These are phyloP conservation scores for Cynocephalus volans DNA, from an alignment of 2,113 vertebrate genomes.

Conservation along the genomic window DNA sequence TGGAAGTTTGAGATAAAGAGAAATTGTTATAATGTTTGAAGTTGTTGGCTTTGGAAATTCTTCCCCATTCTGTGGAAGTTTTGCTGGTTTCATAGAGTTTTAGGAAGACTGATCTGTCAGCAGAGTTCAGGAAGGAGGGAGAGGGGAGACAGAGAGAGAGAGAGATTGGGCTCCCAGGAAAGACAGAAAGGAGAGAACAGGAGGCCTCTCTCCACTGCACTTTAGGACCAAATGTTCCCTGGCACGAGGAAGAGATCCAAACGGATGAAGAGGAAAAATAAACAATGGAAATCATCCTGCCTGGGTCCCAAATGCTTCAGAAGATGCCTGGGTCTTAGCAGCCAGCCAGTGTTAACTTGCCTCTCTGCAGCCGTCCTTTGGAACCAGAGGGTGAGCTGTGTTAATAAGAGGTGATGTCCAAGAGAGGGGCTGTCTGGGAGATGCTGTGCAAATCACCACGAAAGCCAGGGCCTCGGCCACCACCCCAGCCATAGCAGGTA, in stretches of 20 bases:
- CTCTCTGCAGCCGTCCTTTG: background rate
- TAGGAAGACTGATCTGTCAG: background rate
- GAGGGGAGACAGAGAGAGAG: background rate
- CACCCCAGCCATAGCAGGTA: slow-evolving; percentile 54
- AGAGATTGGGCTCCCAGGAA: background rate
- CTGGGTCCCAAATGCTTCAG: slow-evolving; percentile 75
- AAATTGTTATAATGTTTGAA: background rate
- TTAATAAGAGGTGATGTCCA: slow-evolving; percentile 65
- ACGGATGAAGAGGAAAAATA: slow-evolving; percentile 68
- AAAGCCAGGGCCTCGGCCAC: slow-evolving; percentile 76
- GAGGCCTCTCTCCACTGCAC: background rate
- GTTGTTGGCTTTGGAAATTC: background rate
- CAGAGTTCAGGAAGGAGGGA: background rate
- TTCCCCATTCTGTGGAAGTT: background rate
- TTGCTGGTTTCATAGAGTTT: background rate
- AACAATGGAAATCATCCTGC: slow-evolving; percentile 74
- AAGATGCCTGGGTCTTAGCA: slow-evolving; percentile 73
- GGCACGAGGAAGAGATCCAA: background rate
- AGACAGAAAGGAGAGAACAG: background rate
- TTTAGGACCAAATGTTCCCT: background rate
- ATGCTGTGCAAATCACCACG: slow-evolving; percentile 73
- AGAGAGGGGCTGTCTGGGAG: slow-evolving; percentile 79
- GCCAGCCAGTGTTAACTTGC: slow-evolving; percentile 69
- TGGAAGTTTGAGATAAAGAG: background rate
- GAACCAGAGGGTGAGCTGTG: slow-evolving; percentile 60